Conservation (phyloP, 2,797 vertebrate species). For the Discoglossus pictus region DNA sequence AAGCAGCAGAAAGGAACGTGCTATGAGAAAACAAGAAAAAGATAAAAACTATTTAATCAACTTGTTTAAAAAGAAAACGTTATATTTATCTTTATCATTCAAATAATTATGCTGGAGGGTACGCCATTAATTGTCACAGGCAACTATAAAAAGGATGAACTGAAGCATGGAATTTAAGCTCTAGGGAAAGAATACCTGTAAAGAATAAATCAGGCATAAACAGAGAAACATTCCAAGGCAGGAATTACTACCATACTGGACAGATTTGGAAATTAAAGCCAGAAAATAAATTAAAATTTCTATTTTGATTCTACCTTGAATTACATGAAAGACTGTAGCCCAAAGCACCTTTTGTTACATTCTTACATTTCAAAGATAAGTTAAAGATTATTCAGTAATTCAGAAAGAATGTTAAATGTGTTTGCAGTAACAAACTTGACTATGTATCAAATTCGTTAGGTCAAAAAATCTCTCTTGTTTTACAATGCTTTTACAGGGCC, state of each 20-base stretch:
- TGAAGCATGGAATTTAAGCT: constrained; percentile 20
- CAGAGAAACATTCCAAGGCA: constrained; percentile 27
- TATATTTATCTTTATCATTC: constrained; percentile 1
- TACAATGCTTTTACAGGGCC: constrained; percentile 61
- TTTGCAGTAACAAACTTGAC: no score
- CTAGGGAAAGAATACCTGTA: constrained; percentile 26
- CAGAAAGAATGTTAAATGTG: constrained; percentile 13
- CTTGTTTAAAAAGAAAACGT: no score
- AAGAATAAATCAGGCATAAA: constrained; percentile 12
- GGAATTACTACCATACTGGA: constrained; percentile 9
- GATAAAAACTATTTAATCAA: no score
- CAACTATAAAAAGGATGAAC: constrained; percentile 21
- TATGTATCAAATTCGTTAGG: no score
- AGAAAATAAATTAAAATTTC: constrained; percentile 20
- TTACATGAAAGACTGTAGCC: constrained; percentile 40
- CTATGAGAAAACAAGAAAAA: no score
- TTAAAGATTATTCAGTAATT: constrained; percentile 46
- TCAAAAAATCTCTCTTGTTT: constrained; percentile 56
- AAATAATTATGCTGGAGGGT: not conserved
- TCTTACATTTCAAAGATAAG: constrained; percentile 40
- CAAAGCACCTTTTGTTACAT: constrained; percentile 34
- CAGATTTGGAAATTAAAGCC: constrained; percentile 23
- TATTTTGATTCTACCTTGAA: constrained; percentile 43
- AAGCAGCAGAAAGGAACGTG: no score
- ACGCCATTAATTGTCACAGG: constrained; percentile 30